phyloP scores from a whole-genome alignment of 2,888 invertebrate species.

The Catocala fraxini region DNA sequence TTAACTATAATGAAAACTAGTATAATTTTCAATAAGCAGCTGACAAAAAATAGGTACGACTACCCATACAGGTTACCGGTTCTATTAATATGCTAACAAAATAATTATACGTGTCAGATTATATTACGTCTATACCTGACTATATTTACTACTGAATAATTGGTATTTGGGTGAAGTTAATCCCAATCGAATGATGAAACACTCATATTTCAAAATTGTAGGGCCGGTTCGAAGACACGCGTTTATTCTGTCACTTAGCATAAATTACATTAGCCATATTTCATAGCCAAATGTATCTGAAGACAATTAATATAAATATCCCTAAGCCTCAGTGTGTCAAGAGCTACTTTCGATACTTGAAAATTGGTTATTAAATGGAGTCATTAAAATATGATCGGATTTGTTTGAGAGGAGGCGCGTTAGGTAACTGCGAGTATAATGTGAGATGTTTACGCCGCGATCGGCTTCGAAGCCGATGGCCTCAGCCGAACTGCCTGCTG shows the following conservation, averaged over 20 bases:
- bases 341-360: conserved; percentile 50
- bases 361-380: conserved; percentile 64
- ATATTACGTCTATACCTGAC: not conserved
- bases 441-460: conserved; percentile 82
- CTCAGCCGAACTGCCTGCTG: conserved; percentile 71
- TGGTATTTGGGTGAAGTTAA: conserved; percentile 51
- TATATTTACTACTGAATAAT: conserved; percentile 32
- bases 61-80: conserved; percentile 39
- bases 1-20: conserved; percentile 28
- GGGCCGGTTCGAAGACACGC: conserved; percentile 67
- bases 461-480: conserved; percentile 78
- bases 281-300: conserved; percentile 52
- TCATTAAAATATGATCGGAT: conserved; percentile 74
- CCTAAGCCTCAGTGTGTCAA: conserved; percentile 21
- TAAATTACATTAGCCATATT: conserved; percentile 61
- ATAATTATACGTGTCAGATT: conserved; percentile 23
- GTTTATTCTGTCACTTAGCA: conserved; percentile 55
- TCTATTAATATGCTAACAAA: conserved; percentile 22
- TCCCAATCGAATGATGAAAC: conserved; percentile 56
- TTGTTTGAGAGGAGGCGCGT: conserved; percentile 73
- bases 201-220: conserved; percentile 60
- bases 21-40: conserved; percentile 37
- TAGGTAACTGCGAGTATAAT: conserved; percentile 78
- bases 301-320: conserved; percentile 29
- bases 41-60: conserved; percentile 42